Conservation (phyloP, 1,140 invertebrate species). For the Protaetia brevitarsis region DNA sequence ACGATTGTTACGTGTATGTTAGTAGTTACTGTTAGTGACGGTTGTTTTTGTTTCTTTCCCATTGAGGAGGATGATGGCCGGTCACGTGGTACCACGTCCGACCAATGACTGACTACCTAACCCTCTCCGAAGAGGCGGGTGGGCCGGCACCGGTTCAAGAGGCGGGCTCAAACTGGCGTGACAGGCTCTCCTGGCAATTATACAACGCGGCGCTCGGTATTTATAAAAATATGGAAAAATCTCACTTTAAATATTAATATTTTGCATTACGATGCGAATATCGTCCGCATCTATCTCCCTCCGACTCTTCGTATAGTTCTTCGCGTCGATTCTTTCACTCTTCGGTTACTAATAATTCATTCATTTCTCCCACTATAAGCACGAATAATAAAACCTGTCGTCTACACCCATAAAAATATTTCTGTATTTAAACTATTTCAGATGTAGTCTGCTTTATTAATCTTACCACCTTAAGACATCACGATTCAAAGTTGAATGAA, state of each 20-base stretch:
- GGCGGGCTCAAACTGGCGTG: constrained; percentile 44
- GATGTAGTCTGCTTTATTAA: not conserved
- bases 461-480: not conserved
- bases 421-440: too few species aligned
- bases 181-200: constrained; percentile 43
- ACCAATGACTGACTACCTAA: constrained; percentile 40
- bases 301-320: not conserved
- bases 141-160: constrained; percentile 32
- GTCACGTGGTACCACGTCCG: constrained; percentile 43
- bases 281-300: not conserved
- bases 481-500: constrained; percentile 29
- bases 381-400: too few species aligned
- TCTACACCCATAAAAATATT: too few species aligned
- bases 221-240: constrained; percentile 22
- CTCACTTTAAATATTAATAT: constrained; percentile 21
- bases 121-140: constrained; percentile 33
- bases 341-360: not conserved
- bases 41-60: constrained; percentile 51
- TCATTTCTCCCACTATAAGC: too few species aligned
- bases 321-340: not conserved
- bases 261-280: not conserved
- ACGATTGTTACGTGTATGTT: constrained; percentile 48
- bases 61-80: constrained; percentile 47
- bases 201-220: constrained; percentile 20
- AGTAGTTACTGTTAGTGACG: constrained; percentile 47